Evolutionary conservation across 2,797 vertebrate species (phyloP).

Genomic region (Hirundo rustica): DNA sequence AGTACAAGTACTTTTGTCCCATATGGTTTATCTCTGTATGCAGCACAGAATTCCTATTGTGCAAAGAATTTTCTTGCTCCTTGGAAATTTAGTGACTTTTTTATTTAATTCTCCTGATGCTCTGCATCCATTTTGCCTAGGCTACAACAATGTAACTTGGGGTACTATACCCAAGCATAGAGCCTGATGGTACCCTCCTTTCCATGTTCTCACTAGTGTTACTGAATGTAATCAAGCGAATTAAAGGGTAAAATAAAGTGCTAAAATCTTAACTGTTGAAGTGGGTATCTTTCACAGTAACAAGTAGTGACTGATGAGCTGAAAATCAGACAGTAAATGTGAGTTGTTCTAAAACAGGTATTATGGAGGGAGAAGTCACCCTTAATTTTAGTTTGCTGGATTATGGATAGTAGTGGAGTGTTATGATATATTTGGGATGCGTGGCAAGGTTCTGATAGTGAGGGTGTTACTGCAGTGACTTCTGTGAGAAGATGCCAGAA

Average conservation of each 20-base stretch:
- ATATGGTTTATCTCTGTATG: neutral
- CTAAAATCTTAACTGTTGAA: neutral
- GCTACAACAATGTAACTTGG: neutral
- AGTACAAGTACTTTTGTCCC: neutral
- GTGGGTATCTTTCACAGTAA: neutral
- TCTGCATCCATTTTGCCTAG: neutral
- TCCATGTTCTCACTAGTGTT: neutral
- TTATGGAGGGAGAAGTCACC: neutral
- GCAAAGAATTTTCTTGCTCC: neutral
- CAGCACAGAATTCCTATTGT: neutral
- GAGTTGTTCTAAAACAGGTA: neutral
- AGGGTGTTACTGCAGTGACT: rapidly evolving
- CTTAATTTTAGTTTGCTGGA: neutral
- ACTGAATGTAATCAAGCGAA: neutral
- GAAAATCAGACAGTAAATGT: neutral
- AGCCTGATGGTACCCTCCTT: neutral
- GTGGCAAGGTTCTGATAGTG: rapidly evolving
- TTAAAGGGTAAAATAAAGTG: neutral
- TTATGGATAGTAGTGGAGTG: neutral
- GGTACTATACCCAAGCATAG: neutral
- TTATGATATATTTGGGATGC: neutral
- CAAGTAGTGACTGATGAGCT: neutral
- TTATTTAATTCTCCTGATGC: neutral
- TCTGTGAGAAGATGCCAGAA: neutral
- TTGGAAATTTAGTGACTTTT: neutral